phyloP scores from a whole-genome alignment of 1,140 invertebrate species.

The Brachystomella parvula region DNA sequence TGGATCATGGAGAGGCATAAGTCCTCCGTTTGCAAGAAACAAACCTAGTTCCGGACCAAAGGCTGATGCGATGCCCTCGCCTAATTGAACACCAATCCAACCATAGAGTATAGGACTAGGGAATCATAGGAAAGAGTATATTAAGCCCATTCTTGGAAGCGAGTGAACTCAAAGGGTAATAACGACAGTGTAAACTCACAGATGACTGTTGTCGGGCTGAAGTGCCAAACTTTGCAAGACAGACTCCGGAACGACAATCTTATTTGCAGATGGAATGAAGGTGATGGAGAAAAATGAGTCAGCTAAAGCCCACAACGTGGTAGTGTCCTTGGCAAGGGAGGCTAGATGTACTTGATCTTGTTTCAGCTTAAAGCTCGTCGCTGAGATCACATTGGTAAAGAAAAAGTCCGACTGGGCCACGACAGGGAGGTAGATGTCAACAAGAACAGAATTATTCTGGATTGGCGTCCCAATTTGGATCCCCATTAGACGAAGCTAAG shows the following conservation, averaged over 20 bases:
- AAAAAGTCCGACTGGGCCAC: constrained; percentile 48
- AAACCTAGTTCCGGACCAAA: constrained; percentile 31
- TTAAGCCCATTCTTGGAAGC: too few species aligned
- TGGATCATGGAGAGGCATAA: constrained; percentile 28
- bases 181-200: constrained; percentile 13
- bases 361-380: constrained; percentile 42
- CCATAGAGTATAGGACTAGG: constrained; percentile 26
- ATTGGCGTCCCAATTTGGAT: constrained; percentile 49
- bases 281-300: constrained; percentile 38
- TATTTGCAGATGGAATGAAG: constrained; percentile 45
- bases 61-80: constrained; percentile 25
- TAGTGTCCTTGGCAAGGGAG: constrained; percentile 39
- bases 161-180: neutral
- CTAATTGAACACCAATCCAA: constrained; percentile 24
- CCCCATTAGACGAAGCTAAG: constrained; percentile 46
- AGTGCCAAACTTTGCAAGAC: constrained; percentile 39
- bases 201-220: constrained; percentile 12
- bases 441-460: constrained; percentile 43
- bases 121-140: constrained; percentile 9
- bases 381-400: constrained; percentile 46
- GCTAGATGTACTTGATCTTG: constrained; percentile 40
- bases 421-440: constrained; percentile 46
- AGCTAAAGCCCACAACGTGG: constrained; percentile 40
- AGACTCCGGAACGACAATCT: constrained; percentile 46
- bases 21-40: constrained; percentile 24